Evolutionary conservation across 2,888 invertebrate species (phyloP).

Genomic region (Ochlodes sylvanus): DNA sequence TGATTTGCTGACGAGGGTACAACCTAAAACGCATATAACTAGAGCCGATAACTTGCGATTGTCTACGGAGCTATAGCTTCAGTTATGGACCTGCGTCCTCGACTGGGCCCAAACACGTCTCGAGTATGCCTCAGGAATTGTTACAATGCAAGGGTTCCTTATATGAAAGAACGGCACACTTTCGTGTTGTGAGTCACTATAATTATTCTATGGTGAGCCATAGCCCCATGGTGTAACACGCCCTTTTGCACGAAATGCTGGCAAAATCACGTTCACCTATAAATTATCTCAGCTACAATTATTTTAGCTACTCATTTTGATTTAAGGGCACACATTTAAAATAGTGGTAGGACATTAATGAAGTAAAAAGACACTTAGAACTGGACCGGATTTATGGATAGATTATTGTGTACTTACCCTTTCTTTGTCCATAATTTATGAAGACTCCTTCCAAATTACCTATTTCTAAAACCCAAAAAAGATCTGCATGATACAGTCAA

Average conservation of each 20-base stretch:
- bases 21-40: neutral
- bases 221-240: neutral
- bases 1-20: neutral
- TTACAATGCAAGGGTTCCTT: conserved; percentile 10
- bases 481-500: no score
- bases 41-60: neutral
- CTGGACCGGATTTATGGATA: no score
- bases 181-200: conserved; percentile 27
- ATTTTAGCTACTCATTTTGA: neutral
- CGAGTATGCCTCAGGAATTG: conserved; percentile 18
- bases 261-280: conserved; percentile 6
- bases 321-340: neutral
- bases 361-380: no score
- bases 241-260: conserved; percentile 11
- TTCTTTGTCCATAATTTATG: no score
- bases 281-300: neutral
- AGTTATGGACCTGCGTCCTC: neutral
- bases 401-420: no score
- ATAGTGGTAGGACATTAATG: no score
- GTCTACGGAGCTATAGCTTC: neutral
- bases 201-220: conserved; percentile 26
- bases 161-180: conserved; percentile 22
- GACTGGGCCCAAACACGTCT: conserved; percentile 11
- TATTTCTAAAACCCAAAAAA: no score
- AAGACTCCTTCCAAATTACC: no score